Conservation (phyloP, 2,113 vertebrate genomes). For the Neotoma lepida region DNA sequence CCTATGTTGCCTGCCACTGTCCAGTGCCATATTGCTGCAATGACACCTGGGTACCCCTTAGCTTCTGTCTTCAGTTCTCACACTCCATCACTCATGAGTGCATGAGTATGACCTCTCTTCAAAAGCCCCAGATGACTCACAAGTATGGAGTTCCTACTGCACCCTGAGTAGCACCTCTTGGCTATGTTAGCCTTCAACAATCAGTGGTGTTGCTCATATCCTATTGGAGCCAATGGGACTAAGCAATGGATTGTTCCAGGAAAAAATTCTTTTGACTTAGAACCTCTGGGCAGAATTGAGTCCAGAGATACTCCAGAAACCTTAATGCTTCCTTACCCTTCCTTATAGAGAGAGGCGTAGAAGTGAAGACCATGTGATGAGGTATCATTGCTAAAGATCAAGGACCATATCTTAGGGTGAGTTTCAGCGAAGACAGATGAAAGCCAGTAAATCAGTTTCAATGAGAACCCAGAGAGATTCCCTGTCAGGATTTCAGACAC, state of each 20-base stretch:
- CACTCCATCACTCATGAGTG: rapidly evolving
- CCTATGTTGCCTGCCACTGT: background rate
- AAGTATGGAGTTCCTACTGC: rapidly evolving
- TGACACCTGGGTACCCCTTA: no score
- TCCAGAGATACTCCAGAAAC: rapidly evolving
- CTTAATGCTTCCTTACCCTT: rapidly evolving
- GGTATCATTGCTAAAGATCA: rapidly evolving
- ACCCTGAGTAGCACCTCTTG: background rate
- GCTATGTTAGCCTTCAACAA: rapidly evolving
- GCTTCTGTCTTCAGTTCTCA: background rate
- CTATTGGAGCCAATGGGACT: rapidly evolving
- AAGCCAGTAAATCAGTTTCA: background rate
- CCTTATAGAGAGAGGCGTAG: rapidly evolving
- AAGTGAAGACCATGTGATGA: rapidly evolving
- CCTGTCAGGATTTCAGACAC: background rate
- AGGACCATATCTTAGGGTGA: no score
- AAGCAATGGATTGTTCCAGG: no score
- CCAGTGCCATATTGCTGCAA: background rate
- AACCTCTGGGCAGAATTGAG: background rate
- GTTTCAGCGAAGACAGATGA: rapidly evolving
- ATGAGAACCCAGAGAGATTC: rapidly evolving
- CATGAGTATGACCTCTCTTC: rapidly evolving
- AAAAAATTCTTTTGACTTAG: background rate
- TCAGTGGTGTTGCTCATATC: rapidly evolving
- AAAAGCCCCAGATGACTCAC: rapidly evolving